Base-by-base conservation (phyloP, 2,888 invertebrate genomes). In the Lottia gigantea region DNA sequence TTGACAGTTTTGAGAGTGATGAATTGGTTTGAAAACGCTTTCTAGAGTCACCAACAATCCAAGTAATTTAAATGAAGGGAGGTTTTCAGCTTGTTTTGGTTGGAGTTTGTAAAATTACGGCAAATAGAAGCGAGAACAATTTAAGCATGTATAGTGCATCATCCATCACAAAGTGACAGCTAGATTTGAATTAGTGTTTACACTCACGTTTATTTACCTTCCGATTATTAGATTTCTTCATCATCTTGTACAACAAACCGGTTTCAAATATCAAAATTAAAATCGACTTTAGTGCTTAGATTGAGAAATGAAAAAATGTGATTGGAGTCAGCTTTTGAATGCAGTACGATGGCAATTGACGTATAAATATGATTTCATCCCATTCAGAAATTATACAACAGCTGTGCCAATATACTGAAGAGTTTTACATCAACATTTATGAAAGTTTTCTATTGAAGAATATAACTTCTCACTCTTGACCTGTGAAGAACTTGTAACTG, bases 131-230 rank as follows among this genome's bases (percentile, higher is more conserved):
- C 23, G 55, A 55, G 55, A 55, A 55, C 55, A 55, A 55, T 55
- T 55, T 55, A 55, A 55, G 55, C 55, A 55, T 55, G 55, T 55
- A 55, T 55, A 55, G 55, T 55, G 55, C 55, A 55, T 55, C 55
- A 55, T 55, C 55, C 55, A 55, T 55, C 55, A 55, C 19, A 23
- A 11, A 55, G 19, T 55, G 55, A 55, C 55, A 55, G 55, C 14
- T 55, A 55, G 19, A 55, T 55, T 23, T 23, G 55, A 55, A 55
- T 19, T 55, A 55, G 23, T 55, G 55, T 55, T 55, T 55, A 55
- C 55, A 23, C 23, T 23, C 14, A 55, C 55, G 55, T 55, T 55
- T 55, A 23, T 55, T 55, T 55, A 55, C 55, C 23, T 19, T 55
- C 55, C 19, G 55, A 55, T 23, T 55, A 55, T 55, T 19, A 55